Base-by-base conservation (phyloP, 2,113 vertebrate genomes). In the Istiophorus platypterus region DNA sequence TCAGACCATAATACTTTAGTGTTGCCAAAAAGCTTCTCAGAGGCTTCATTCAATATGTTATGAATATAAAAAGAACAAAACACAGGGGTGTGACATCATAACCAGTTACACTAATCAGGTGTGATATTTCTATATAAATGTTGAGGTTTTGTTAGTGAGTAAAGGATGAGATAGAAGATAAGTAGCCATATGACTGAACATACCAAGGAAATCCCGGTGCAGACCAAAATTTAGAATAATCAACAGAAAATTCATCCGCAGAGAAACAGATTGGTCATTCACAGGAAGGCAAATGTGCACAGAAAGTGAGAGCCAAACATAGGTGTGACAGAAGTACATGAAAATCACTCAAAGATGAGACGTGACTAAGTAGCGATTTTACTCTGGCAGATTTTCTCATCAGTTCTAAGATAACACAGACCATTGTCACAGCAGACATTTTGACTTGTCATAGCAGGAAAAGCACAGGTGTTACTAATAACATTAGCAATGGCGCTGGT, bases 101-200 rank as follows among this genome's bases (percentile, higher is more conserved):
- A 56, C 61, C 15, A 18, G 42, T n/a, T 66, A 45, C 18, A 74
- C 47, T 58, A 63, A 65, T 49, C 51, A 65, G 42, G 39, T 82
- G 71, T 56, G 58, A 65, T 29, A 52, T 61, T 75, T 77, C 51
- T 10, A 66, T 69, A 84, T 82, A 47, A 65, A 71, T 76, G 59
- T 58, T n/a, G n/a, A n/a, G n/a, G 24, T 26, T 29, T 31, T 58
- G 27, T 29, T 29, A 58, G 26, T 5, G 7, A 47, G 15, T 11
- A 3, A 31, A 49, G 15, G 22, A 47, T 1, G 65, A 49, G 17
- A 11, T 47, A 10, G 34, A 34, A 24, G 56, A 34, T 31, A 1
- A 59, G 4, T 1, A 31, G 18, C 41, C 13, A 17, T 52, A 11
- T 24, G 42, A 47, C 71, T 58, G 24, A 58, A 59, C 54, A 22